These are phyloP conservation scores for Alfaro cultratus DNA, from an alignment of 2,797 vertebrate genomes.

Conservation along the genomic window DNA sequence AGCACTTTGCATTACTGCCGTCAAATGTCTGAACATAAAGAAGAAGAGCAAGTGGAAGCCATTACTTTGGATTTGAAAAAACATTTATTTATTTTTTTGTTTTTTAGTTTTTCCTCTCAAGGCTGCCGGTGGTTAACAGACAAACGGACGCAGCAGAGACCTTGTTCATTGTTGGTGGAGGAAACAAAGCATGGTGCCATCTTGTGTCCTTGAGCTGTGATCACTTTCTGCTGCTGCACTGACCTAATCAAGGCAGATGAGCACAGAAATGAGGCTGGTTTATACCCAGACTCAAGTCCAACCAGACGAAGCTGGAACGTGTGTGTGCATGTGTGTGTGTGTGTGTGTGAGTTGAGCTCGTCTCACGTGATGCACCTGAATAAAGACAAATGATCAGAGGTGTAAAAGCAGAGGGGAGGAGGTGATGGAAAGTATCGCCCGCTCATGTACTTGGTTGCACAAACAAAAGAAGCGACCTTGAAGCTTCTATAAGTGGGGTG, in stretches of 20 bases:
- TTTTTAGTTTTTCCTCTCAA: constrained; percentile 35
- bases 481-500: constrained; percentile 31
- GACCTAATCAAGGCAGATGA: constrained; percentile 56
- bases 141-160: constrained; percentile 27
- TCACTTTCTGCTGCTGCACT: constrained; percentile 49
- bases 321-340: background rate
- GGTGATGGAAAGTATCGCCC: constrained; percentile 27
- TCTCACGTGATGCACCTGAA: constrained; percentile 34
- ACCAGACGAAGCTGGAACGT: background rate
- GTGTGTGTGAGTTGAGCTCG: constrained; percentile 12
- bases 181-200: constrained; percentile 44
- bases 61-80: constrained; percentile 27
- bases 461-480: constrained; percentile 64
- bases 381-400: constrained; percentile 47
- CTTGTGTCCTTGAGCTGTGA: constrained; percentile 60
- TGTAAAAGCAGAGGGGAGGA: constrained; percentile 19
- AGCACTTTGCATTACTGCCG: constrained; percentile 25
- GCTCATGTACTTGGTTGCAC: background rate
- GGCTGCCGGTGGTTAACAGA: constrained; percentile 25
- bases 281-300: constrained; percentile 28
- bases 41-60: background rate
- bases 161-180: background rate
- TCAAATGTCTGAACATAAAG: background rate
- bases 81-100: constrained; percentile 30
- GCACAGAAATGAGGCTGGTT: constrained; percentile 28